phyloP scores from a whole-genome alignment of 2,113 vertebrate species.

The Scalopus aquaticus region DNA sequence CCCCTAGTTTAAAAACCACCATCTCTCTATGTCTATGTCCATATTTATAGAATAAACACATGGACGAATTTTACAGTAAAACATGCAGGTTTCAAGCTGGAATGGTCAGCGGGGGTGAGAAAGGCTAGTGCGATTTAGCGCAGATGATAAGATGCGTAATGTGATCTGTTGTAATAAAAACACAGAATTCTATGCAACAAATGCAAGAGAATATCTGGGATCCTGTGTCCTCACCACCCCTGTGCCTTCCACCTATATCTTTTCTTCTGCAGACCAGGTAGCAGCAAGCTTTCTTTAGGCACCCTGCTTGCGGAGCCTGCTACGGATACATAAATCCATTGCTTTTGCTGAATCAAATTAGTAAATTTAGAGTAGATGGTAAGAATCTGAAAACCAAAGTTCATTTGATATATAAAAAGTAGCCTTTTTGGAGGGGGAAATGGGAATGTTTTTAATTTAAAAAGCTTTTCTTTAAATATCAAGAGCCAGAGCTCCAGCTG shows the following conservation, averaged over 20 bases:
- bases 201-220: neutral
- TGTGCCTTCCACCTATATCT: neutral
- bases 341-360: neutral
- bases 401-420: neutral
- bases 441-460: neutral
- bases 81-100: neutral
- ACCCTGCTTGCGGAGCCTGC: neutral
- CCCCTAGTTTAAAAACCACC: neutral
- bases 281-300: neutral
- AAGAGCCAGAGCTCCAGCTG: neutral
- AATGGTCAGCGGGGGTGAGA: neutral
- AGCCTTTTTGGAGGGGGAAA: neutral
- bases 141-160: neutral
- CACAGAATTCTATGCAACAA: neutral
- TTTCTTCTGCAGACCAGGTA: neutral
- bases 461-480: slow-evolving; percentile 25
- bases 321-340: neutral
- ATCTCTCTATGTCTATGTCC: neutral
- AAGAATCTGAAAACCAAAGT: slow-evolving; percentile 19
- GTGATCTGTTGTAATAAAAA: neutral
- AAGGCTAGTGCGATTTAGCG: neutral
- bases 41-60: neutral
- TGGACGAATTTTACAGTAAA: neutral
- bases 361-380: neutral
- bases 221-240: neutral